Base-by-base conservation (phyloP, 2,797 vertebrate genomes). In the Gallinago nigripennis region DNA sequence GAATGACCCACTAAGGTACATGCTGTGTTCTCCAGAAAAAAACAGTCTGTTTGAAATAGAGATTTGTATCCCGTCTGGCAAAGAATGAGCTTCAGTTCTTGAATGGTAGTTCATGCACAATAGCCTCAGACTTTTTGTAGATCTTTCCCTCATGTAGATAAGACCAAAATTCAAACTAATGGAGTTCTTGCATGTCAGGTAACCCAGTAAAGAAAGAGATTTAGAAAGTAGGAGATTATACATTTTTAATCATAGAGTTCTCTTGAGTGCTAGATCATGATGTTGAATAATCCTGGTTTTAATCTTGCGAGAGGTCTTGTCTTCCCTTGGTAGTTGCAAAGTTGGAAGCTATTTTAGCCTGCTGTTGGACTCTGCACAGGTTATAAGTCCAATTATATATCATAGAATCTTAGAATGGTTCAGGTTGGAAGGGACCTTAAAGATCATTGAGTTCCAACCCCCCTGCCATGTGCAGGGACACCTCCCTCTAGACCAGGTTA, bases 11-110 rank as follows among this genome's bases (percentile, higher is more conserved):
- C 69, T 64, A 24, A 84, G 70, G 63, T 53, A n/a, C n/a, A 14
- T 53, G 33, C 45, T 75, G 71, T 39, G 33, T 91, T 94, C 82
- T 93, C 53, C 54, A 69, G 94, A 71, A 86, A 82, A 95, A 95
- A 79, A 0, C 76, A 91, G 69, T 58, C 72, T 41, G 15, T 75
- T 50, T 87, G 82, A 92, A 84, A 80, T 4, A 72, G 64, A 87
- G 31, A 41, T 94, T 79, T 79, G 27, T 84, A 76, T 76, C 72
- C 82, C 5, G 2, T 27, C 76, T 81, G 76, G 24, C 46, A 25
- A 17, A n/a, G 61, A 79, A 51, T 33, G 77, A 81, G 39, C 79
- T 90, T 53, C 53, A 33, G 21, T 86, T 54, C 23, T 79, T 60
- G 48, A 51, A 33, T 20, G 43, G 51, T 63, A 31, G 54, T 65